Evolutionary conservation across 2,797 vertebrate genomes (phyloP).

Genomic region (Pelochelys cantorii): DNA sequence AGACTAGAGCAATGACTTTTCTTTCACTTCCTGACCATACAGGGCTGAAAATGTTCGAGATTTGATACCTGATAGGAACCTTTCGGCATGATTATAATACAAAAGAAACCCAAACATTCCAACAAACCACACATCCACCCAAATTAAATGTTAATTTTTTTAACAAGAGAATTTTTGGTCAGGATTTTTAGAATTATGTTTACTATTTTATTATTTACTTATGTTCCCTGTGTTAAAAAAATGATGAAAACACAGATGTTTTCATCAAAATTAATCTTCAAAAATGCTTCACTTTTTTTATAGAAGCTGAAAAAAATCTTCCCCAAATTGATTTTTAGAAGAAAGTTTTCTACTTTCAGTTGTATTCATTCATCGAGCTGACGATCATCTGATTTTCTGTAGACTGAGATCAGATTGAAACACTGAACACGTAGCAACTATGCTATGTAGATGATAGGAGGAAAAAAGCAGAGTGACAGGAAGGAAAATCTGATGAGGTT

Average conservation of each 20-base stretch:
- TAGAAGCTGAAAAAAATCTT: not conserved
- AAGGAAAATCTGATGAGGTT: not conserved
- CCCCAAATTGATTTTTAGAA: not conserved
- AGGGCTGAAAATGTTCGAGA: not conserved
- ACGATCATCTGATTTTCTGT: not conserved
- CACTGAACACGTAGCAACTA: not conserved
- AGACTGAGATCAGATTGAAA: not conserved
- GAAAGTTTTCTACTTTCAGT: not conserved
- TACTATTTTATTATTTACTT: not conserved
- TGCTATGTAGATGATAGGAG: not conserved
- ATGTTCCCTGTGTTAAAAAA: not conserved
- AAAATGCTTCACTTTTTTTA: not conserved
- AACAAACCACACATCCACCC: not conserved
- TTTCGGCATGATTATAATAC: not conserved
- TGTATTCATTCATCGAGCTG: not conserved
- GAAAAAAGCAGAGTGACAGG: not conserved
- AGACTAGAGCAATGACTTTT: not conserved
- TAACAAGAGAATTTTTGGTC: not conserved
- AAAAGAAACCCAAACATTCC: not conserved
- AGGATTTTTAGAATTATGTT: not conserved
- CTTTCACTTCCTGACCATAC: not conserved
- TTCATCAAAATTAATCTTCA: not conserved
- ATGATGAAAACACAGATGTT: not conserved
- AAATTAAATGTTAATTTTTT: not conserved
- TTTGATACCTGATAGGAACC: not conserved